Evolutionary conservation across 2,888 invertebrate species (phyloP).

Genomic region (Hyposoter dolosus): DNA sequence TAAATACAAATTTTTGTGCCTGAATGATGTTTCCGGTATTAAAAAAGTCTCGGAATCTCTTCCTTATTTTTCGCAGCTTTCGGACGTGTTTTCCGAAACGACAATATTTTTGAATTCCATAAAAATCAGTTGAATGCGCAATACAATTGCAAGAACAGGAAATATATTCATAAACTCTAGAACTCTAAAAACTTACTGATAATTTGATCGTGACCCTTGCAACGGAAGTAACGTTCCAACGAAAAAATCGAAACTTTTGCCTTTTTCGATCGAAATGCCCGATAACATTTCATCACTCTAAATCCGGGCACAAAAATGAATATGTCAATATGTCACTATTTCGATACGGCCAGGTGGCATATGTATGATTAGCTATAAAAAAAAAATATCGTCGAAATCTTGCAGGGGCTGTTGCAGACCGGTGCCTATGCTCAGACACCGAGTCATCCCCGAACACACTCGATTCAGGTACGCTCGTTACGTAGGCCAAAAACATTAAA

Average conservation of each 20-base stretch:
- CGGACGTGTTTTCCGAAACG: neutral
- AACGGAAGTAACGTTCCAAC: neutral
- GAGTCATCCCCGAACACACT: constrained; percentile 81
- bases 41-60: neutral
- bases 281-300: neutral
- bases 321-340: neutral
- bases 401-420: constrained; percentile 83
- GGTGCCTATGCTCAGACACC: constrained; percentile 81
- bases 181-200: neutral
- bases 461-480: constrained; percentile 80
- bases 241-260: neutral
- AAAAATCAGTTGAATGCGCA: neutral
- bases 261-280: neutral
- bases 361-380: constrained; percentile 33
- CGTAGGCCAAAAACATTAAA: constrained; percentile 9
- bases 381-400: constrained; percentile 72
- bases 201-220: neutral
- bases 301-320: neutral
- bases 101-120: neutral
- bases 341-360: neutral
- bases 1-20: neutral
- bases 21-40: neutral
- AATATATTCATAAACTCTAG: no score
- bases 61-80: neutral
- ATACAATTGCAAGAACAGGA: no score